A percentile compares a stretch with the other conserved stretches of the same genome.
phyloP scores from a whole-genome alignment of 2,113 vertebrate genomes.

The Dissostichus mawsoni region DNA sequence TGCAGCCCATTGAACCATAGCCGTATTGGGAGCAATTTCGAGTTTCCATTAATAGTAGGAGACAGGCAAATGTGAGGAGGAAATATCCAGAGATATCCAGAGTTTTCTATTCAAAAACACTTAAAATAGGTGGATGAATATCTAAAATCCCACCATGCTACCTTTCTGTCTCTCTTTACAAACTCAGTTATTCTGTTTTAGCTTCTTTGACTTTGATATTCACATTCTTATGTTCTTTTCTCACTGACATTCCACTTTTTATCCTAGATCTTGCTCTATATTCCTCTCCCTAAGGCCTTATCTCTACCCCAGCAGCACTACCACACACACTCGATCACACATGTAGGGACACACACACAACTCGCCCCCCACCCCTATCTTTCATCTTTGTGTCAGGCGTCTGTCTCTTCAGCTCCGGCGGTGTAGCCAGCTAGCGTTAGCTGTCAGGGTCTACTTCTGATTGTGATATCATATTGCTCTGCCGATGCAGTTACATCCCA shows the following conservation, averaged over 20 bases:
- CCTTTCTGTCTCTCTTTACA: constrained; percentile 16
- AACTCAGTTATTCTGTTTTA: constrained; percentile 32
- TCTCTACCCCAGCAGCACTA: constrained; percentile 54
- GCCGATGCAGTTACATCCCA: constrained; percentile 73
- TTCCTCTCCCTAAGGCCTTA: constrained; percentile 61
- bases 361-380: constrained; percentile 12
- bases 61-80: constrained; percentile 44
- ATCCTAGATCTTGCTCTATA: constrained; percentile 55
- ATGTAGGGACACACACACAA: not conserved
- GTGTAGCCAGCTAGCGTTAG: constrained; percentile 37
- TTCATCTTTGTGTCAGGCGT: constrained; percentile 57
- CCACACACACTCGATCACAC: constrained; percentile 32
- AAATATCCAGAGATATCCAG: constrained; percentile 52
- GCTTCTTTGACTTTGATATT: constrained; percentile 43
- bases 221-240: constrained; percentile 32
- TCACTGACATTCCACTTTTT: constrained; percentile 57
- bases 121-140: constrained; percentile 54
- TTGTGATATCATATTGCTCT: constrained; percentile 79
- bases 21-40: constrained; percentile 61
- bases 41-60: constrained; percentile 62
- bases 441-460: constrained; percentile 70
- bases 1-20: constrained; percentile 50
- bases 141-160: constrained; percentile 35
- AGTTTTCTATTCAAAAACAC: constrained; percentile 52
- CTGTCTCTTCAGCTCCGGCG: constrained; percentile 52